A percentile compares a stretch with the other conserved stretches of the same genome.
Evolutionary conservation across 2,797 vertebrate genomes (phyloP).

Genomic region (Lithobates sylvaticus): DNA sequence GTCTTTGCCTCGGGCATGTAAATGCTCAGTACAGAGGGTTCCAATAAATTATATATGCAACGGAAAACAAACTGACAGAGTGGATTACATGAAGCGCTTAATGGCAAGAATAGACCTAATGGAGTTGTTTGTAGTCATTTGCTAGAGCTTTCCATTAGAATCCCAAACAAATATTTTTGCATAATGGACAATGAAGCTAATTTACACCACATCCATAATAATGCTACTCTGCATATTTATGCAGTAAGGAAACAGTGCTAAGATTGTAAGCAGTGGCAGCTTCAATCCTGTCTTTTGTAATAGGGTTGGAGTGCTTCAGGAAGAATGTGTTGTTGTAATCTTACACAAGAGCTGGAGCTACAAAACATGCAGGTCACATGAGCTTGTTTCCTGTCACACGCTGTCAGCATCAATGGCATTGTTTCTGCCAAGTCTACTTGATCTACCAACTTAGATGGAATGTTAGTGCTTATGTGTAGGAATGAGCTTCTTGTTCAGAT

Average conservation of each 20-base stretch:
- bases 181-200: constrained; percentile 67
- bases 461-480: constrained; percentile 72
- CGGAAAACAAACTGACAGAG: neutral
- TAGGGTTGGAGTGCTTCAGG: constrained; percentile 74
- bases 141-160: constrained; percentile 51
- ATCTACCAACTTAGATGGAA: constrained; percentile 75
- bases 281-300: constrained; percentile 76
- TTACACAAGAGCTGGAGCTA: constrained; percentile 76
- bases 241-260: constrained; percentile 69
- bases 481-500: too few relatives aligned
- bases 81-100: neutral
- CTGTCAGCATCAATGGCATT: constrained; percentile 77
- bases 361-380: constrained; percentile 78
- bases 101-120: constrained; percentile 13
- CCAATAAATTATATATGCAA: neutral
- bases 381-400: constrained; percentile 79
- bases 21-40: neutral
- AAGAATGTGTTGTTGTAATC: constrained; percentile 75
- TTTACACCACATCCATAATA: constrained; percentile 70
- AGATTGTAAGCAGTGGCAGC: constrained; percentile 69
- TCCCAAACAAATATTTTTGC: constrained; percentile 66
- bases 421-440: constrained; percentile 76
- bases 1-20: neutral
- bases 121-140: constrained; percentile 31
- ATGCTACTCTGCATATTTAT: constrained; percentile 74